phyloP scores from a whole-genome alignment of 2,113 vertebrate genomes.

The Fulmarus glacialis region DNA sequence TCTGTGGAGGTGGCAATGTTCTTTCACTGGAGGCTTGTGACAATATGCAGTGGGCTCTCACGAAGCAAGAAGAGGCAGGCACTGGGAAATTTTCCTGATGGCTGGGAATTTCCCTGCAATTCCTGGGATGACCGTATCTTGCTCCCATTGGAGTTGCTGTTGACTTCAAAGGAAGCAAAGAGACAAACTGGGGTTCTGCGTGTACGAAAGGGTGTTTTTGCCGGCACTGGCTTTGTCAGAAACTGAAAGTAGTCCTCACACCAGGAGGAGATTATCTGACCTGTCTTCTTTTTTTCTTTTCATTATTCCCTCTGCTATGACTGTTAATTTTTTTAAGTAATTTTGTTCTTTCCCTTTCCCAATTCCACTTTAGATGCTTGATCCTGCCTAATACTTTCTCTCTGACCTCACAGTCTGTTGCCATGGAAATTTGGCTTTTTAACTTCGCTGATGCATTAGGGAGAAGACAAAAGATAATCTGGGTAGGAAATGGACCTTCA shows the following conservation, averaged over 20 bases:
- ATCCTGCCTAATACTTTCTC: slow-evolving; percentile 10
- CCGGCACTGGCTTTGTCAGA: not conserved
- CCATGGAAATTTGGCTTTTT: slow-evolving; percentile 55
- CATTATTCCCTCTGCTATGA: not conserved
- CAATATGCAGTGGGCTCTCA: not conserved
- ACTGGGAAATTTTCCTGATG: not conserved
- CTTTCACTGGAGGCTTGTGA: not conserved
- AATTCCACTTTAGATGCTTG: not conserved
- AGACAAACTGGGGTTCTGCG: not conserved
- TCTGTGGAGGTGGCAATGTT: not conserved
- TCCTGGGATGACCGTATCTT: not conserved
- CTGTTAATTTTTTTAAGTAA: slow-evolving; percentile 11
- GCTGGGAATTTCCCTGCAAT: not conserved
- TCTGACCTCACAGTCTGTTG: slow-evolving; percentile 49
- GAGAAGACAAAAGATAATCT: not conserved
- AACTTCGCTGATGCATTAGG: slow-evolving; percentile 12
- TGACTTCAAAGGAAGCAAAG: not conserved
- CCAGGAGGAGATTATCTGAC: not conserved
- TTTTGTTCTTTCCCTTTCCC: slow-evolving; percentile 15
- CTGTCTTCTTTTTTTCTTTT: not conserved
- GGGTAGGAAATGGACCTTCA: not conserved
- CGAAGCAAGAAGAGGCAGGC: not conserved
- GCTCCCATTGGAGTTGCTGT: not conserved
- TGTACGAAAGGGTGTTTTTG: not conserved
- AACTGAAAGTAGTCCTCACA: not conserved